Evolutionary conservation across 2,888 invertebrate species (phyloP), one percentile per base, ranked within the genome.

Genomic region (Platynereis dumerilii): DNA sequence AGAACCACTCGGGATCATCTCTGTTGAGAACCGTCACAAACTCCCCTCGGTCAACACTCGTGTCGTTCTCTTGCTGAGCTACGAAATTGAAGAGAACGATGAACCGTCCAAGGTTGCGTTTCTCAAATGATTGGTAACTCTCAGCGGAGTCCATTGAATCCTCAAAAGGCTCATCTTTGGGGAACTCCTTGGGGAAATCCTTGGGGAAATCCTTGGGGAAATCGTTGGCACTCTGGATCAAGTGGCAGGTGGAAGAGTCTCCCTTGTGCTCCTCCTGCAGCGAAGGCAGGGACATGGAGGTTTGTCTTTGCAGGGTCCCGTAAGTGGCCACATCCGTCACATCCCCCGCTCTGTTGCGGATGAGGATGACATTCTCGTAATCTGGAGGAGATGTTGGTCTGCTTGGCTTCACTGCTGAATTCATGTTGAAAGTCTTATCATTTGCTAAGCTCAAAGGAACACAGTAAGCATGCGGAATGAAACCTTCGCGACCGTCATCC

Each of bases 1-100:
- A 96, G 83, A 92, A 96, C 96, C 96, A 96, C 84, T 96, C 95
- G 0, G 93, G 92, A 85, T 96, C 96, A 82, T 96, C 96, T 78
- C 93, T 88, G 85, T 96, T 96, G 15, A 96, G 85, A 17, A 96
- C 93, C 65, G 95, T 95, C n/a, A 96, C 94, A 85, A 96, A 93
- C 82, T 96, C 96, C 0, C 96, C 96, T 57, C 94, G 87, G 78
- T 94, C 93, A 0, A 96, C 96, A 45, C 92, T 93, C 0, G 96
- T 91, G 83, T 96, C 96, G 78, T 96, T 95, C 81, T 96, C 96
- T 80, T 96, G 94, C 42, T 94, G 86, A 0, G 95, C 95, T 45
- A 92, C 91, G 82, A 96, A 96, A 0, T 94, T 93, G 84, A 95
- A 96, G 20, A 96, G 87, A 0, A 95, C 95, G 71, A 96, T 93